Base-by-base conservation (phyloP, 2,888 invertebrate genomes). In the Alviniconcha strummeri region DNA sequence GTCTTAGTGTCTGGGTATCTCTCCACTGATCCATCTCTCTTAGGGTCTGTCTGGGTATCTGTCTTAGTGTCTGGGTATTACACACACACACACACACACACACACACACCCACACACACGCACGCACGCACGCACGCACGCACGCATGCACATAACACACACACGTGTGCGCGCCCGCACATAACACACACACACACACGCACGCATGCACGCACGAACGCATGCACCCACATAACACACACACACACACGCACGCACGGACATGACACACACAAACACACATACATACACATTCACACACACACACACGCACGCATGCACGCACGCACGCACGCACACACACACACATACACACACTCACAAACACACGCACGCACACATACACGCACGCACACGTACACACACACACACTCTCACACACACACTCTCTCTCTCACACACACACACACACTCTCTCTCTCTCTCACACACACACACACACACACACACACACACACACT, bases 381-480 rank as follows among this genome's bases (percentile, higher is more conserved):
- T 17, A 56, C 56, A 17, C 55, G 55, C 56, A 56, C 56, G 55
- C 75, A 56, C 56, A 75, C 75, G n/a, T 13, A 75, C 56, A 75
- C 75, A 75, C 56, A 55, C 55, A 56, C 55, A 75, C 75, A 55
- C 8, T 55, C 55, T 55, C 55, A 75, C 13, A 55, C 55, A 75
- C 55, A 75, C 55, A 55, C 6, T 17, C 55, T 54, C 55, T 17
- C 55, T 54, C 56, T 9, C 54, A 75, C 54, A 75, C 55, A 75
- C 55, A 75, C 55, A 75, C 56, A 75, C 55, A 75, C 75, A 75
- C 55, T 55, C 75, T n/a, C 75, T 55, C 75, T 55, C 75, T 17
- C 56, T 54, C 75, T 55, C 56, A 75, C 54, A 75, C 55, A 55
- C 56, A 75, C 56, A 56, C 75, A 75, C 56, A 75, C 56, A 55